Evolutionary conservation across 2,888 invertebrate species (phyloP).

Genomic region (Lepidocyrtoides sp.): DNA sequence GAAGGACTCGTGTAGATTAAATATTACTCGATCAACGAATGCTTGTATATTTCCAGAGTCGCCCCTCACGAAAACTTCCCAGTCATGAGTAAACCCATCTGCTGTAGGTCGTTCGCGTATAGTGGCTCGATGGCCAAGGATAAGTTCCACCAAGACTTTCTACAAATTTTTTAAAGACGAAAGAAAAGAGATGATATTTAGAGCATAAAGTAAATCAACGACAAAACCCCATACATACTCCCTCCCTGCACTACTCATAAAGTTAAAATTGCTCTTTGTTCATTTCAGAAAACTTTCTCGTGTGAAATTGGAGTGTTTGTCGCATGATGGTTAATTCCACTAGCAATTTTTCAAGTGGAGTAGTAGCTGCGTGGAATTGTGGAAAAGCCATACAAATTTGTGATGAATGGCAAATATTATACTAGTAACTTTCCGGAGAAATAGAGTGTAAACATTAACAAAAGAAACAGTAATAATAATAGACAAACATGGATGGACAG

Average conservation of each 20-base stretch:
- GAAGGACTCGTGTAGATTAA: slow-evolving; percentile 96
- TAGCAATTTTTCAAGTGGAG: neutral
- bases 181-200: neutral
- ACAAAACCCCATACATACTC: neutral
- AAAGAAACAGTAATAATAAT: slow-evolving; percentile 36
- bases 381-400: slow-evolving; percentile 23
- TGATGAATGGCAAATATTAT: neutral
- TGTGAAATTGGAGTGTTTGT: neutral
- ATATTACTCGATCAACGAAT: slow-evolving; percentile 96
- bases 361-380: neutral
- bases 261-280: neutral
- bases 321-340: neutral
- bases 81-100: slow-evolving; percentile 98
- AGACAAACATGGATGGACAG: slow-evolving; percentile 41
- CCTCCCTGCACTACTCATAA: neutral
- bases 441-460: slow-evolving; percentile 39
- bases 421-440: slow-evolving; percentile 2
- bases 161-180: slow-evolving; percentile 55
- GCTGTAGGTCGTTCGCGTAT: slow-evolving; percentile 93
- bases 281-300: neutral
- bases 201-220: neutral
- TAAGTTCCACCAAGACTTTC: slow-evolving; percentile 84
- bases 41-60: slow-evolving; percentile 95
- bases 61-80: slow-evolving; percentile 98
- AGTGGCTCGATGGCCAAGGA: slow-evolving; percentile 93